phyloP scores from a whole-genome alignment of 2,888 invertebrate genomes.

The Linyphia triangularis region DNA sequence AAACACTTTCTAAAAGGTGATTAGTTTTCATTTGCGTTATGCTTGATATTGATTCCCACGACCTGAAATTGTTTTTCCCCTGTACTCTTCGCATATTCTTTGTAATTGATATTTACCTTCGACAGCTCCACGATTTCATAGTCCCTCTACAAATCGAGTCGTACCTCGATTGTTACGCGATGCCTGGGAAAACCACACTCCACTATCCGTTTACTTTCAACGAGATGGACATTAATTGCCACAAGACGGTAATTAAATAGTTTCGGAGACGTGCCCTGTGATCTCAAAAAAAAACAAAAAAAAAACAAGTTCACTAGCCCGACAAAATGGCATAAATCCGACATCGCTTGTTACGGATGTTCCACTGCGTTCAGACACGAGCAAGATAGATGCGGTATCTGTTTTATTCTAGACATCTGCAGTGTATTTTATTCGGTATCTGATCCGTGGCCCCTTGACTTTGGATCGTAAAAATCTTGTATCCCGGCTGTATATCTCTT shows the following conservation, averaged over 20 bases:
- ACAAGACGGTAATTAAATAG: neutral
- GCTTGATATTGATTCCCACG: no score
- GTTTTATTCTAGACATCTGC: conserved; percentile 31
- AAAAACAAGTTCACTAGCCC: conserved; percentile 9
- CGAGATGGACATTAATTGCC: neutral
- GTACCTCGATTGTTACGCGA: neutral
- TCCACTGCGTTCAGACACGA: conserved; percentile 21
- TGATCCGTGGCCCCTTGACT: conserved; percentile 28
- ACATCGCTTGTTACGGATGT: neutral
- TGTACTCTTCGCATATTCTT: no score
- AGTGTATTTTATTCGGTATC: conserved; percentile 56
- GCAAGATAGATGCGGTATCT: conserved; percentile 26
- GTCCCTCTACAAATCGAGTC: neutral
- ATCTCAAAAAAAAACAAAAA: no score
- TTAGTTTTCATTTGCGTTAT: no score
- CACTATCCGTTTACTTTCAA: neutral
- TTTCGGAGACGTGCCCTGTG: neutral
- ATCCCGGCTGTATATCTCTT: conserved; percentile 62
- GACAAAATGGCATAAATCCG: conserved; percentile 13
- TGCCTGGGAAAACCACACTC: neutral
- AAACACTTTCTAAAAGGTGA: no score
- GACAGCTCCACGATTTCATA: no score
- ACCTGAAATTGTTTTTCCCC: no score
- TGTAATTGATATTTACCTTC: no score
- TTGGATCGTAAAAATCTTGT: conserved; percentile 58